These are phyloP conservation scores for Chloroceryle inda DNA, from an alignment of 2,797 vertebrate species.

Conservation along the genomic window DNA sequence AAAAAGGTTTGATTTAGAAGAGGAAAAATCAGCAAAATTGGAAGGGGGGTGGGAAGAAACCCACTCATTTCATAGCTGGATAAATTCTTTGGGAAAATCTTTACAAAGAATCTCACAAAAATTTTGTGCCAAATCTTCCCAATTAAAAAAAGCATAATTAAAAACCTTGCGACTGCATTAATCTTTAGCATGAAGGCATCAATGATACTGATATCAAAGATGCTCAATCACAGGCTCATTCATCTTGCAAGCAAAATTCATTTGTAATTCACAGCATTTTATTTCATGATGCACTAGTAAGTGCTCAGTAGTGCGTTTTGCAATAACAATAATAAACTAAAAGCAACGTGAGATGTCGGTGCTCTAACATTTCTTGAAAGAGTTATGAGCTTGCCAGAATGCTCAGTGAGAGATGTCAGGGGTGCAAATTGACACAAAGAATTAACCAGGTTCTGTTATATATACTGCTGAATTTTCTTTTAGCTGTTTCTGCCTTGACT, in stretches of 20 bases:
- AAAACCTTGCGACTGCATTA: neutral
- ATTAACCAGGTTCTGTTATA: neutral
- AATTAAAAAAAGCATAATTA: neutral
- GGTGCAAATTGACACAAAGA: conserved; percentile 58
- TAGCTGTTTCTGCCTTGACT: neutral
- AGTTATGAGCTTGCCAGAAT: conserved; percentile 67
- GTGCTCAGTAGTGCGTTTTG: conserved; percentile 56
- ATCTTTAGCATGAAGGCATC: neutral
- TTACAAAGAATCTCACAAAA: neutral
- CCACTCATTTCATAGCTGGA: neutral
- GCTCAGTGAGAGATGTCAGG: conserved; percentile 59
- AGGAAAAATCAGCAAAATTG: neutral
- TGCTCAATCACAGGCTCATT: conserved; percentile 17
- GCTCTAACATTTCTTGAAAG: conserved; percentile 70
- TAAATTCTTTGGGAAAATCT: neutral
- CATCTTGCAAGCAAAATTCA: neutral
- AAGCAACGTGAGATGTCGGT: conserved; percentile 66
- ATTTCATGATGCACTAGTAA: conserved; percentile 22
- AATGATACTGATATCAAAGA: neutral
- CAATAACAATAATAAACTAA: conserved; percentile 71
- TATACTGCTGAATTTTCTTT: neutral
- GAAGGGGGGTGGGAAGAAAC: neutral
- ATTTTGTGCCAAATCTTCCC: neutral
- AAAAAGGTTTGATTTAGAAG: neutral
- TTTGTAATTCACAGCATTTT: conserved; percentile 15